phyloP scores from a whole-genome alignment of 2,797 vertebrate genomes.

The Loris lydekkerianus region DNA sequence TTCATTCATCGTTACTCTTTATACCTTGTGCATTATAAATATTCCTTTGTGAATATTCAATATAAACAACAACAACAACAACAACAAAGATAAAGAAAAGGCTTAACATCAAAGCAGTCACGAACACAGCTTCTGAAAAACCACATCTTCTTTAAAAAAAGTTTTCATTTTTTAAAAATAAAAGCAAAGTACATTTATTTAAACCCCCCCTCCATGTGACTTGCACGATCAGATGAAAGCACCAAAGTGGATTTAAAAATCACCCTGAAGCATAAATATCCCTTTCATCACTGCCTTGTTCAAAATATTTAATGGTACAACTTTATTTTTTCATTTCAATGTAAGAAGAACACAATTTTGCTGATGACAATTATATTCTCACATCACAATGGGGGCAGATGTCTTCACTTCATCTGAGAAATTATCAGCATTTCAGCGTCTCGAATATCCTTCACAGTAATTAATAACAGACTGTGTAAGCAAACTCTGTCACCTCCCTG shows the following conservation, averaged over 20 bases:
- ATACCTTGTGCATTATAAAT: background rate
- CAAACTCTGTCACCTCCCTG: constrained; percentile 66
- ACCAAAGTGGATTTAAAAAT: constrained; percentile 57
- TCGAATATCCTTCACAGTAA: constrained; percentile 71
- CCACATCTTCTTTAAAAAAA: constrained; percentile 10
- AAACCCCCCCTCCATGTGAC: background rate
- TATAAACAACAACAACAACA: background rate
- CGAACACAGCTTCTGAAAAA: constrained; percentile 21
- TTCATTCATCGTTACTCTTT: background rate
- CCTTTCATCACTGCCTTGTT: constrained; percentile 73
- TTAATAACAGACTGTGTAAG: constrained; percentile 70
- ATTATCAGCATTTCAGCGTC: constrained; percentile 73
- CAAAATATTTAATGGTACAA: constrained; percentile 73
- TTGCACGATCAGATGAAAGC: constrained; percentile 52
- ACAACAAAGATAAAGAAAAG: constrained; percentile 21
- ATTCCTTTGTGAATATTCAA: constrained; percentile 36
- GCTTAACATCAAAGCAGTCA: constrained; percentile 18
- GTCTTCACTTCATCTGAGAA: constrained; percentile 74
- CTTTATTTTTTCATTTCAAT: constrained; percentile 67
- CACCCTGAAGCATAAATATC: constrained; percentile 30
- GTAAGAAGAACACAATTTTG: constrained; percentile 71
- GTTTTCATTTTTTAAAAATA: background rate
- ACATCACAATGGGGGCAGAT: constrained; percentile 75
- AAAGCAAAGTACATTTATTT: constrained; percentile 2
- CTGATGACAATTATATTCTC: constrained; percentile 73